Evolutionary conservation across 1,140 invertebrate genomes (phyloP), one percentile per base, ranked within the genome.

Genomic region (Mercenaria mercenaria): DNA sequence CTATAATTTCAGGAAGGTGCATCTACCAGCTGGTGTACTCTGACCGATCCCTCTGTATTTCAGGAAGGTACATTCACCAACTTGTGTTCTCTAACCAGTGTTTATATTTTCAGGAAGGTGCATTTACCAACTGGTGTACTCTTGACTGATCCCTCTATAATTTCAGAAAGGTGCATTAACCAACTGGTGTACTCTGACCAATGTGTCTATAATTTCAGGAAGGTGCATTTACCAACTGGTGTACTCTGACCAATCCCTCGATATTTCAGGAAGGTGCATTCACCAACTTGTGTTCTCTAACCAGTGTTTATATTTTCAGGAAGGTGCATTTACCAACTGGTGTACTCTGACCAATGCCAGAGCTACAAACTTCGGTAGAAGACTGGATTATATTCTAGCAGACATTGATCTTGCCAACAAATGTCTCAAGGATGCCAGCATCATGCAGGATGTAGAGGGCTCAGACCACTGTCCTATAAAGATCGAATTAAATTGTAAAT

Each of bases 401-500:
- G 95, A 96, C 92, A 84, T 89, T 47, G 85, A 94, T 26, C 91
- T 97, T 3, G 64, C 94, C 1, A 72, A 80, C 8, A 77, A 69
- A 39, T 93, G 93, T 79, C 89, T 97, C 13, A 82, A 72, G 13
- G 93, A 95, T 41, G 96, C 96, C 88, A 82, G 92, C 23, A 95
- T 97, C 47, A 91, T 96, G 84, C 74, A 94, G 29, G 96, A 97
- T n/a, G 92, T 97, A 34, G 91, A 96, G 83, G 97, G 97, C 0
- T 97, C 97, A 56, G 97, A 97, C 93, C 97, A 97, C 90, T 97
- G 97, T 93, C 97, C 97, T 1, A 96, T 97, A 15, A 92, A 93
- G 43, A 94, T 95, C 18, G 91, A 92, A 13, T 95, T 97, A 20
- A 91, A 94, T 26, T 91, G 94, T 61, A 64, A 86, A 15, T 80